A percentile compares a stretch with the other conserved stretches of the same genome.
These are phyloP conservation scores for Hermodice carunculata DNA, from an alignment of 2,888 invertebrate species.

Conservation along the genomic window DNA sequence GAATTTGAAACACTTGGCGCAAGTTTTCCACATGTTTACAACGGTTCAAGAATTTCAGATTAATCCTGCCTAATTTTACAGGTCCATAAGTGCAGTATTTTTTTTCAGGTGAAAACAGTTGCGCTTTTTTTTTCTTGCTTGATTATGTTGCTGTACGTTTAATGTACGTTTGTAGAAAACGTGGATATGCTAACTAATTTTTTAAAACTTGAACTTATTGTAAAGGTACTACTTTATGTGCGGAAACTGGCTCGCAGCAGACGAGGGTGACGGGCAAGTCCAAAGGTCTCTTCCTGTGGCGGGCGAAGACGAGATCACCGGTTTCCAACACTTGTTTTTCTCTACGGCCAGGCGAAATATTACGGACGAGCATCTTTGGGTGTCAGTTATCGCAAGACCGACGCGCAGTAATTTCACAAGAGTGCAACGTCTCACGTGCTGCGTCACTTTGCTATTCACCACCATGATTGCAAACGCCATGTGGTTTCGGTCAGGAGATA, in stretches of 20 bases:
- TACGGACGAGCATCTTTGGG: slow-evolving; percentile 30
- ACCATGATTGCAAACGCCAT: slow-evolving; percentile 54
- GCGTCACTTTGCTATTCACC: slow-evolving; percentile 46
- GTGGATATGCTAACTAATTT: no score
- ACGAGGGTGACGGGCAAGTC: slow-evolving; percentile 68
- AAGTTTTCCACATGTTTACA: no score
- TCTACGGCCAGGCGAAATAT: slow-evolving; percentile 10
- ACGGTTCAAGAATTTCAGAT: no score
- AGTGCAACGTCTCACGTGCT: slow-evolving; percentile 49
- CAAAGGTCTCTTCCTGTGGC: slow-evolving; percentile 68
- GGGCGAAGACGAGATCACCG: slow-evolving; percentile 63
- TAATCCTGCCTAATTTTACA: no score
- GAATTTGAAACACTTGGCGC: no score
- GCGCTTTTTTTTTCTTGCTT: no score
- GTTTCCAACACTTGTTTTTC: slow-evolving; percentile 68
- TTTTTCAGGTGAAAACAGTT: no score
- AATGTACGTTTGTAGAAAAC: no score
- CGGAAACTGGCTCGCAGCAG: slow-evolving; percentile 69
- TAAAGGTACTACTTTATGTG: slow-evolving; percentile 50
- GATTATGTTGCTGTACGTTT: no score
- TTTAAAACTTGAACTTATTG: no score
- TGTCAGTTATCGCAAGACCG: slow-evolving; percentile 22
- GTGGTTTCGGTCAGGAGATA: slow-evolving; percentile 46
- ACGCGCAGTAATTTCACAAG: slow-evolving; percentile 18
- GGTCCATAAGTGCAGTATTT: no score